Evolutionary conservation across 2,888 invertebrate species (phyloP).

Genomic region (Ectemnius continuus): DNA sequence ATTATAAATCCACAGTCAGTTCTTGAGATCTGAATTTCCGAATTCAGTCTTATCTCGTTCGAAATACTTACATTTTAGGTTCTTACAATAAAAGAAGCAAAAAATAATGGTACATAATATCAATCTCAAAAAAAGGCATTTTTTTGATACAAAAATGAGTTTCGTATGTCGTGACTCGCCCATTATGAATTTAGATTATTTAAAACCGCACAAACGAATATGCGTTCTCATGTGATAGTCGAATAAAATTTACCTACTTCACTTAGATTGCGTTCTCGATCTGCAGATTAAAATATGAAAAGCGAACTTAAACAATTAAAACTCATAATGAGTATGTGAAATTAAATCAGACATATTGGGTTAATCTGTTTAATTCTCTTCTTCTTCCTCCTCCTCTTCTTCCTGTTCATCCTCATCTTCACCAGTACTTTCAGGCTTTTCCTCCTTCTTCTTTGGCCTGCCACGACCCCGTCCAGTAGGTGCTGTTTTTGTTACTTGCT

Average conservation of each 20-base stretch:
- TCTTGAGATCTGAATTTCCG: constrained; percentile 39
- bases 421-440: constrained; percentile 76
- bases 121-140: constrained; percentile 9
- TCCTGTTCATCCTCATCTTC: constrained; percentile 76
- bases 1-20: constrained; percentile 32
- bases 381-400: constrained; percentile 76
- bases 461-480: constrained; percentile 72
- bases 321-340: constrained; percentile 35
- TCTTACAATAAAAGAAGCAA: constrained; percentile 29
- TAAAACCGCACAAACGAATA: too few species aligned
- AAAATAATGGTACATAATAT: constrained; percentile 27
- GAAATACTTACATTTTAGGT: constrained; percentile 27
- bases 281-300: constrained; percentile 44
- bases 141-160: constrained; percentile 16
- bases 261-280: constrained; percentile 16
- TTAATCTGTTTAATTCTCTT: constrained; percentile 64
- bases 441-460: constrained; percentile 76
- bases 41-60: constrained; percentile 32
- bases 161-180: too few species aligned
- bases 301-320: constrained; percentile 45
- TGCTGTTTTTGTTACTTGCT: constrained; percentile 65
- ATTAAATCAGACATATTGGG: constrained; percentile 47
- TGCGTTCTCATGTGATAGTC: background rate
- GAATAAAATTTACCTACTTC: constrained; percentile 17
- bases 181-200: too few species aligned